Evolutionary conservation across 2,888 invertebrate genomes (phyloP).

Genomic region (Cenopis cana): DNA sequence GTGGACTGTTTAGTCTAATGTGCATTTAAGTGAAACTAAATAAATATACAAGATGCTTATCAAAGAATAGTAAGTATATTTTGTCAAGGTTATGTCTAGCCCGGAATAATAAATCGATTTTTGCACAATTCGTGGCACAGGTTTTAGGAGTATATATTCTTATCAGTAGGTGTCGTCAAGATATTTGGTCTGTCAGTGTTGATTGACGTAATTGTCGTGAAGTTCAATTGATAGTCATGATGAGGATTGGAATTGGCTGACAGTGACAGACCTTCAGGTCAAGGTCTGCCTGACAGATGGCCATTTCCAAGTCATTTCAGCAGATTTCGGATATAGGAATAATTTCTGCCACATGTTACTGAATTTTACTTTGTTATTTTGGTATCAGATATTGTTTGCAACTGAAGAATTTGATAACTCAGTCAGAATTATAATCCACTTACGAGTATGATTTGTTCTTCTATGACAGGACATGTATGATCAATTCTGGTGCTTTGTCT

Average conservation of each 20-base stretch:
- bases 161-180: slow-evolving; percentile 55
- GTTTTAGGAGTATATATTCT: slow-evolving; percentile 54
- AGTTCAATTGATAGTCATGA: slow-evolving; percentile 15
- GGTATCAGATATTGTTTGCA: not conserved
- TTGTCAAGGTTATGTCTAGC: slow-evolving; percentile 70
- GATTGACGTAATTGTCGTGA: slow-evolving; percentile 17
- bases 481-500: not conserved
- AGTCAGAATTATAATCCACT: not conserved
- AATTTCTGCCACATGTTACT: slow-evolving; percentile 7
- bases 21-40: slow-evolving; percentile 78
- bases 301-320: too few species aligned
- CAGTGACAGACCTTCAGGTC: slow-evolving; percentile 74
- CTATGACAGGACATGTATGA: not conserved
- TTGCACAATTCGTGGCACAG: slow-evolving; percentile 61
- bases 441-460: slow-evolving; percentile 2
- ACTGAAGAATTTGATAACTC: not conserved
- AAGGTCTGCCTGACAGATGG: slow-evolving; percentile 66
- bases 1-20: slow-evolving; percentile 81
- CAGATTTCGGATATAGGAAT: slow-evolving; percentile 34
- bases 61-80: slow-evolving; percentile 88
- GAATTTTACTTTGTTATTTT: not conserved
- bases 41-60: slow-evolving; percentile 87
- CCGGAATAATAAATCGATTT: slow-evolving; percentile 79
- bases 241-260: slow-evolving; percentile 52
- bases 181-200: slow-evolving; percentile 16